Percentiles rank a stretch among this genome's conserved stretches.
phyloP scores from a whole-genome alignment of 2,113 vertebrate species.

The Galemys pyrenaicus region DNA sequence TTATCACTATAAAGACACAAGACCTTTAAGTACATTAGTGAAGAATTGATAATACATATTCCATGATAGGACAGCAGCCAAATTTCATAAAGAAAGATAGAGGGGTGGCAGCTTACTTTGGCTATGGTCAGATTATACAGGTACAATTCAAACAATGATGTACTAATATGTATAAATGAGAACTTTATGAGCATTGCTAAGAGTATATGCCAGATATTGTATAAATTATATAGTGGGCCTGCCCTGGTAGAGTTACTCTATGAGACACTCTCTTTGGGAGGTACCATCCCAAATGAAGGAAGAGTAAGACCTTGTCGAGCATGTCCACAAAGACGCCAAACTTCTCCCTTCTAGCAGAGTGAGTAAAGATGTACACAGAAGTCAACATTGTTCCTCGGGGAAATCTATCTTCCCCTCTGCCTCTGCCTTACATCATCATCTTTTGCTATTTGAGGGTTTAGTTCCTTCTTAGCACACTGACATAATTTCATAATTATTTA shows the following conservation, averaged over 20 bases:
- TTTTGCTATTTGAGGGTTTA: not conserved
- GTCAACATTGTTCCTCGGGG: not conserved
- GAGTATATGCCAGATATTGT: not conserved
- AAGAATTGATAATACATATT: not conserved
- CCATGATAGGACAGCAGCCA: not conserved
- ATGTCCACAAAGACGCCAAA: not conserved
- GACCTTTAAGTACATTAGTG: not conserved
- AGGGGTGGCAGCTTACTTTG: not conserved
- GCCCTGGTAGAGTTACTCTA: not conserved
- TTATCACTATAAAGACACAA: not conserved
- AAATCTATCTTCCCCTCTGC: not conserved
- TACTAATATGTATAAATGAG: not conserved
- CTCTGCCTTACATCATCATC: not conserved
- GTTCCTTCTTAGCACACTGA: not conserved
- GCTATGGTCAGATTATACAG: not conserved
- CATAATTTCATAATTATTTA: not conserved
- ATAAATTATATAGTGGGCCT: too few relatives aligned
- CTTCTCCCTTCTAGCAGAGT: not conserved
- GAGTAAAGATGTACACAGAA: constrained; percentile 7
- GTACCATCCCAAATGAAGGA: not conserved
- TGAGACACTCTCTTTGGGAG: not conserved
- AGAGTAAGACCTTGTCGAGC: not conserved
- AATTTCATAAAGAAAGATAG: not conserved
- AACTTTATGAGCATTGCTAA: not conserved
- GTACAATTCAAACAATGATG: not conserved